Percentiles rank a stretch among this genome's conserved stretches.
Conservation (phyloP, 2,113 vertebrate genomes). For the Stegostoma tigrinum region DNA sequence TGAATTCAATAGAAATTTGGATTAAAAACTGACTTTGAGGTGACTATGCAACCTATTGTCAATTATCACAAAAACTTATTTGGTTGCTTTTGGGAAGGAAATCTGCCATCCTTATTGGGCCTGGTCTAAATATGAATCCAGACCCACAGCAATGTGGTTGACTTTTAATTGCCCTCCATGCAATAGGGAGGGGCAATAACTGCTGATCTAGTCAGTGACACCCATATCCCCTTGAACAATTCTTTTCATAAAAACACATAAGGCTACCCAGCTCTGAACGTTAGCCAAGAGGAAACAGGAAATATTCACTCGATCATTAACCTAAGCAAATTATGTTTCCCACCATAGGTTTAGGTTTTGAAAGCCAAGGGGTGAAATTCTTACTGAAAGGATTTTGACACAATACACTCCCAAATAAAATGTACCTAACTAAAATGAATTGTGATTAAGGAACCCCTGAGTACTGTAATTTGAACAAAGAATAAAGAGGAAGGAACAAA, state of each 20-base stretch:
- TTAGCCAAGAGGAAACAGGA: conserved; percentile 14
- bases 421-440: background rate
- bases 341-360: background rate
- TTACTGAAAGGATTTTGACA: background rate
- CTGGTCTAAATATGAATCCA: no score
- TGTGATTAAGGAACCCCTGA: background rate
- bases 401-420: background rate
- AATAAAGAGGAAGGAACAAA: background rate
- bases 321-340: background rate
- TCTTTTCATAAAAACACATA: background rate
- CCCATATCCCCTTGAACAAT: no score
- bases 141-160: no score
- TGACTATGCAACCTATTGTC: no score
- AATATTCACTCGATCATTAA: background rate
- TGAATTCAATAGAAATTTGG: no score
- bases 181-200: no score
- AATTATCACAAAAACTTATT: no score
- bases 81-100: no score
- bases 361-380: background rate
- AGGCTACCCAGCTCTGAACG: background rate
- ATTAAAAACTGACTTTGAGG: no score
- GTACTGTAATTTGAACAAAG: background rate
- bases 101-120: no score
- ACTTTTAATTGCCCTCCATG: no score
- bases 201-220: no score